Evolutionary conservation across 2,888 invertebrate genomes (phyloP), one percentile per base, ranked within the genome.

Genomic region (Dynastes tityus): DNA sequence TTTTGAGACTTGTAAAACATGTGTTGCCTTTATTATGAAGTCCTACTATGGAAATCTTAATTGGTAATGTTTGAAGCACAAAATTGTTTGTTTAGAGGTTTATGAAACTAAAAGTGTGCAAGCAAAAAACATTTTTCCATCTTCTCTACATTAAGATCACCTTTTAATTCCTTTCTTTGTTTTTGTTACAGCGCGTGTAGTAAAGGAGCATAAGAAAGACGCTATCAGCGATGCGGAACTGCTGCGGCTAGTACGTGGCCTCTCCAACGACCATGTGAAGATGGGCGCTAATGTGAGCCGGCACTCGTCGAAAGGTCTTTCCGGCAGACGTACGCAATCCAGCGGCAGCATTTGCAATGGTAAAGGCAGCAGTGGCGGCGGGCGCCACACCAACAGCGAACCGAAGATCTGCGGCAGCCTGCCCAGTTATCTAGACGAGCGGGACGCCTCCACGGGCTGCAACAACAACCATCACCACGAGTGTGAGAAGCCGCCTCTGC

Each of bases 261-360:
- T 90, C 84, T 87, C 89, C 85, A 84, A 88, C 88, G 89, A 90
- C 90, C 90, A 90, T 90, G 90, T 83, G 83, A 83, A 81, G 74
- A 95, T 95, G 95, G 95, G 95, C 87, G 94, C 94, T 80, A 95
- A 94, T 91, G 92, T 94, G 86, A 94, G 94, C 90, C 92, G 94
- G 82, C 94, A 94, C 88, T 93, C 93, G 85, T 92, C 92, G 84
- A 94, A 94, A 85, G 92, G 94, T 83, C 91, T 94, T 70, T 76
- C 93, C 78, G 94, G 94, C 80, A 91, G 94, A 80, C 90, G 94
- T 82, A 94, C 94, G 53, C 92, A 94, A 83, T 94, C 94, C 81
- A 94, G 94, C 83, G 94, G 94, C 63, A 94, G 94, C 88, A 92
- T 95, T 61, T 94, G 94, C 90, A 94, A 94, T 89, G 86, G 87